phyloP scores from a whole-genome alignment of 2,888 invertebrate genomes.

The Adelphocoris suturalis region DNA sequence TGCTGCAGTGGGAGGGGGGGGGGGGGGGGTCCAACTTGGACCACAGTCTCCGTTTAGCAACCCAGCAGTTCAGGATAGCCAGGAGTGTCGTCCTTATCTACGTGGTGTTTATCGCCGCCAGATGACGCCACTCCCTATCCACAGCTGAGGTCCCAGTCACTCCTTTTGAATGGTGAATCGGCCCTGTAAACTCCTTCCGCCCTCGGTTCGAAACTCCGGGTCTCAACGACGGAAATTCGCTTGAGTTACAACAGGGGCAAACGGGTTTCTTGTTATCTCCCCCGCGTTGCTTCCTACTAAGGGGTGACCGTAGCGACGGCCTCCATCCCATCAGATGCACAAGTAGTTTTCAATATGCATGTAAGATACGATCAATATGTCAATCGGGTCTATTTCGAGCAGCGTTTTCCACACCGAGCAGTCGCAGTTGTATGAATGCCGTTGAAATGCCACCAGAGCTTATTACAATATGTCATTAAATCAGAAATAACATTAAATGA shows the following conservation, averaged over 20 bases:
- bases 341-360: background rate
- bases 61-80: background rate
- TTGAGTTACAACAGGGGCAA: conserved; percentile 30
- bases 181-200: conserved; percentile 29
- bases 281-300: background rate
- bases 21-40: background rate
- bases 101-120: conserved; percentile 24
- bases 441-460: too few species aligned
- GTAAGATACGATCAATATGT: background rate
- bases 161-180: conserved; percentile 26
- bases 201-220: conserved; percentile 17
- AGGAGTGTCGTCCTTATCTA: conserved; percentile 45
- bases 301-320: conserved; percentile 23
- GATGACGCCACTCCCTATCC: background rate
- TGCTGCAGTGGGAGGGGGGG: background rate
- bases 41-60: background rate
- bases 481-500: too few species aligned
- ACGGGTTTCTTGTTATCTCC: conserved; percentile 32
- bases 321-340: background rate
- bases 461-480: too few species aligned
- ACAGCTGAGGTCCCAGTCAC: background rate
- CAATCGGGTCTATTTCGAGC: too few species aligned
- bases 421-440: too few species aligned
- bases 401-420: too few species aligned
- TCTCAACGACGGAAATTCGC: conserved; percentile 32